Base-by-base conservation (phyloP, 2,797 vertebrate species). In the Phylloscopus collybita region DNA sequence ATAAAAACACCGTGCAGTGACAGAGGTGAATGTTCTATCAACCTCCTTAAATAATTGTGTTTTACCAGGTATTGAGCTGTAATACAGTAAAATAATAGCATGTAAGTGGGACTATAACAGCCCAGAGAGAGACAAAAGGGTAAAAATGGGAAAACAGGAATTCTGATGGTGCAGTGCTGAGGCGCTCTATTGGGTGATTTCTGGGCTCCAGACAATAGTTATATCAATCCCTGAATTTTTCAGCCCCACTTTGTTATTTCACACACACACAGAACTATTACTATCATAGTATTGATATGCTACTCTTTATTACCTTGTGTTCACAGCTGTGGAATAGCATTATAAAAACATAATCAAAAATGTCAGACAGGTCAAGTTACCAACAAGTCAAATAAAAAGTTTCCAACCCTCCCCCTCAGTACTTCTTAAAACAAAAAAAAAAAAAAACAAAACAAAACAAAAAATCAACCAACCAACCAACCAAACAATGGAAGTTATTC, bases 1-100 rank as follows among this genome's bases (percentile, higher is more conserved):
- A 80, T 69, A n/a, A 90, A 95, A 93, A 72, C 47, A 64, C 17
- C 61, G 45, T 0, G 1, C 19, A 40, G 65, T 88, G 61, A 65
- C 59, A 71, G 75, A 74, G 65, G 86, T 85, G 71, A 87, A 44
- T 87, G 54, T 59, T 89, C 27, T 67, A 69, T 75, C 72, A 86
- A 25, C 4, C 26, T 85, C 18, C 69, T 91, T 59, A 88, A 88
- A 80, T 78, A 90, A 62, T 69, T 65, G 19, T 40, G 23, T 23
- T 93, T 95, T 72, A 84, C n/a, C 27, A 62, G 30, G 38, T 81
- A 50, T 38, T 59, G 45, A 95, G 27, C 22, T 27, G 29, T 65
- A 66, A 69, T 25, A 51, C 8, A 47, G 18, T 59, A 88, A 92
- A 45, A 67, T 78, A 93, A 88, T 80, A 23, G 53, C 45, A 61